Percentiles rank a stretch among this genome's conserved stretches.
phyloP scores from a whole-genome alignment of 2,888 invertebrate species.

The Mesopsocus fuscifrons region DNA sequence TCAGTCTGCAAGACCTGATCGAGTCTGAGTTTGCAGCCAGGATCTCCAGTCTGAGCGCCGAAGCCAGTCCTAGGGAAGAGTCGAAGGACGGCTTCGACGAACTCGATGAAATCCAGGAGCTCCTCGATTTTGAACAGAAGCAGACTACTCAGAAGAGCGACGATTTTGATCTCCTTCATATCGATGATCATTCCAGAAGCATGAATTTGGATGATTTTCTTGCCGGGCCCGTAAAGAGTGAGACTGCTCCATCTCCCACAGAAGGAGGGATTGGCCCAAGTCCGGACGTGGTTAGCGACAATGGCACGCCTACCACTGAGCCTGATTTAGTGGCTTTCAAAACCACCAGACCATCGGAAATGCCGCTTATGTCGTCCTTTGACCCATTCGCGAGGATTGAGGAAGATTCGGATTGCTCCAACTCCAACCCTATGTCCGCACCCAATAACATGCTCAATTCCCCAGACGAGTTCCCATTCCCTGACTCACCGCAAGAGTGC shows the following conservation, averaged over 20 bases:
- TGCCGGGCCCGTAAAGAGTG: conserved; percentile 1
- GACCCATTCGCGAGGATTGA: conserved; percentile 6
- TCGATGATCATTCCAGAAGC: neutral
- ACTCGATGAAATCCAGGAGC: neutral
- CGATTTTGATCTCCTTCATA: neutral
- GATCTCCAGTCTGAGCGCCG: conserved; percentile 10
- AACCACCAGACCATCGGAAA: neutral
- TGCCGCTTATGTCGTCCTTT: conserved; percentile 2
- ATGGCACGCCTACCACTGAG: neutral
- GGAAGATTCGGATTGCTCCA: conserved; percentile 6
- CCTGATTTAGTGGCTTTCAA: neutral
- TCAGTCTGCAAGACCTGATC: conserved; percentile 18
- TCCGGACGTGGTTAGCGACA: neutral
- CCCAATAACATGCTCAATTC: neutral
- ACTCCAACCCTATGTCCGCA: conserved; percentile 2
- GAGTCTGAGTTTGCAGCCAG: conserved; percentile 18
- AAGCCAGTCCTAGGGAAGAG: neutral
- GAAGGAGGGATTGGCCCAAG: neutral
- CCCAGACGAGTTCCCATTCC: conserved; percentile 7
- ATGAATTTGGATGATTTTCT: conserved; percentile 5
- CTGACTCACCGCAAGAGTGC: conserved; percentile 2
- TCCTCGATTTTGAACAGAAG: neutral
- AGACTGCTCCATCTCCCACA: neutral
- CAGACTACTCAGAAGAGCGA: neutral
- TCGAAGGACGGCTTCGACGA: neutral